Evolutionary conservation across 2,113 vertebrate species (phyloP).

Genomic region (Sceloporus undulatus): DNA sequence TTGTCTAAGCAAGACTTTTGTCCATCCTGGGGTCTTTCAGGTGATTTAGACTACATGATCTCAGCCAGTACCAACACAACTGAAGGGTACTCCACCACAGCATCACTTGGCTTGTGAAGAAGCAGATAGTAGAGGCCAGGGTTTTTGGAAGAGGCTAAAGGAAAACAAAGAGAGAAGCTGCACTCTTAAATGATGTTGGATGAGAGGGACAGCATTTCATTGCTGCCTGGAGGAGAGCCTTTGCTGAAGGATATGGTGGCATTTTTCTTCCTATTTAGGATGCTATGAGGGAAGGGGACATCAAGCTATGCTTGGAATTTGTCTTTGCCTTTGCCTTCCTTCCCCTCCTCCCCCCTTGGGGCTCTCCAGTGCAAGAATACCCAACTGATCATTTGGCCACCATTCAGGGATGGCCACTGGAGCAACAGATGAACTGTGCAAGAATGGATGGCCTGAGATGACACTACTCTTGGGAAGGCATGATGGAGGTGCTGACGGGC

Average conservation of each 20-base stretch:
- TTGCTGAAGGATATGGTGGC: too few relatives aligned
- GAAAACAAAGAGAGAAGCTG: too few relatives aligned
- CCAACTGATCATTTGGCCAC: background rate
- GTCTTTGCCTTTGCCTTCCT: background rate
- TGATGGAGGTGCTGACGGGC: background rate
- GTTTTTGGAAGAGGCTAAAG: background rate
- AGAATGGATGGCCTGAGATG: conserved; percentile 22
- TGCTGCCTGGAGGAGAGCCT: background rate
- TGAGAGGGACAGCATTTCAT: too few relatives aligned
- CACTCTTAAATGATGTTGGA: too few relatives aligned
- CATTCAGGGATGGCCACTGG: background rate
- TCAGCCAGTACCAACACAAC: background rate
- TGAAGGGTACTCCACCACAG: background rate
- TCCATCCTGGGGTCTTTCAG: background rate
- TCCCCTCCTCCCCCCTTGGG: background rate
- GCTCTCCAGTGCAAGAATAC: background rate
- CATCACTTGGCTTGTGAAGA: background rate
- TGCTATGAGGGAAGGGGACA: background rate
- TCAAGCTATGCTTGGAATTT: too few relatives aligned
- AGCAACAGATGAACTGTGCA: background rate
- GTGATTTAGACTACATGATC: too few relatives aligned
- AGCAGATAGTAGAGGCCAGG: background rate
- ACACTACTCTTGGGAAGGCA: conserved; percentile 32
- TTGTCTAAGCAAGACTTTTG: background rate
- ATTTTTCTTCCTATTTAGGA: background rate